Percentiles rank a stretch among this genome's conserved stretches.
Conservation (phyloP, 2,888 invertebrate species). For the Macaria notata region DNA sequence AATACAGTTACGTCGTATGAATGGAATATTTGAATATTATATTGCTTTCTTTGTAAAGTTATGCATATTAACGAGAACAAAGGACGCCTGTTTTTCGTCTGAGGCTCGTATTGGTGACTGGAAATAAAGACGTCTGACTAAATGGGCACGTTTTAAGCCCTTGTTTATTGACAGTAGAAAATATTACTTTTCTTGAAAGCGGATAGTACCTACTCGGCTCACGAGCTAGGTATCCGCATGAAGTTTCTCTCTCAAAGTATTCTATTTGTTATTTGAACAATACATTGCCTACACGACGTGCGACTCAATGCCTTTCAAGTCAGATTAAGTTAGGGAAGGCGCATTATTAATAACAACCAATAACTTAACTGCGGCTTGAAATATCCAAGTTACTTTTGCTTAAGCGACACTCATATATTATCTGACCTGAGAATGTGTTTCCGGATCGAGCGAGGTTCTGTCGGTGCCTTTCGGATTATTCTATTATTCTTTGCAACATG, state of each 20-base stretch:
- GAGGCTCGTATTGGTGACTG: background rate
- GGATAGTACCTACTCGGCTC: constrained; percentile 25
- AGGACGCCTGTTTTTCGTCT: background rate
- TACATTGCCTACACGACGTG: constrained; percentile 66
- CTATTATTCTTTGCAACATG: constrained; percentile 44
- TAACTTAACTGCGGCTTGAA: constrained; percentile 76
- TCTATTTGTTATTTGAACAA: constrained; percentile 67
- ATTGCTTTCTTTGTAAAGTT: constrained; percentile 3
- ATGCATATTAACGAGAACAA: constrained; percentile 9
- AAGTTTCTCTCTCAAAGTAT: constrained; percentile 43
- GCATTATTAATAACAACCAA: constrained; percentile 79
- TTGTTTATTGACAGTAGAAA: constrained; percentile 30
- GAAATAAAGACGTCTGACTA: background rate
- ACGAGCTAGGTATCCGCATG: constrained; percentile 25
- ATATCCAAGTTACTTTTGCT: constrained; percentile 79
- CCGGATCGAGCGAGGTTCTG: constrained; percentile 71
- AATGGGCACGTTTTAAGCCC: constrained; percentile 19
- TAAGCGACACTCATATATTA: constrained; percentile 77
- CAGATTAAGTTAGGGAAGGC: constrained; percentile 79
- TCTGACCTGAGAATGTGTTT: constrained; percentile 74
- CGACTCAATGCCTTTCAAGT: constrained; percentile 76
- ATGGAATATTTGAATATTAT: constrained; percentile 18
- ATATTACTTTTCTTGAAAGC: constrained; percentile 25
- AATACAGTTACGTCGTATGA: constrained; percentile 14
- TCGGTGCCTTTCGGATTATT: constrained; percentile 57